Percentiles rank a stretch among this genome's conserved stretches.
Conservation (phyloP, 2,888 invertebrate genomes). For the Tachina fera region DNA sequence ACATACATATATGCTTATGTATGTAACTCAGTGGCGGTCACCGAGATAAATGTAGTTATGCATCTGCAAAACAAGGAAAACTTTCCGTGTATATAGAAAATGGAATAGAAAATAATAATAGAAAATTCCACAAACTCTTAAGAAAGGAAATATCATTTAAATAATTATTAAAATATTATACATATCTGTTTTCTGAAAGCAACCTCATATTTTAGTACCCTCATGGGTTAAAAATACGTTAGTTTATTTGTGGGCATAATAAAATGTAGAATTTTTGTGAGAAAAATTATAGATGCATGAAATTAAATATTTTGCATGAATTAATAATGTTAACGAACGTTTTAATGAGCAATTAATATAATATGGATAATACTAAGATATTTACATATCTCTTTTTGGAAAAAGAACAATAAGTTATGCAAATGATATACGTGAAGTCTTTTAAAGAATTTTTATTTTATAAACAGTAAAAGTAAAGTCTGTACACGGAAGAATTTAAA, state of each 20-base stretch:
- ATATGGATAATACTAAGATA: neutral
- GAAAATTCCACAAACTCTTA: too few relatives aligned
- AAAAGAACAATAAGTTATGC: conserved; percentile 28
- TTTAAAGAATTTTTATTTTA: neutral
- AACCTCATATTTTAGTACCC: neutral
- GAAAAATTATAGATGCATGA: neutral
- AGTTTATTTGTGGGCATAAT: neutral
- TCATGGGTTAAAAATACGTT: conserved; percentile 23
- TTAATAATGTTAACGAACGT: conserved; percentile 55
- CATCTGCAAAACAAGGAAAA: too few relatives aligned
- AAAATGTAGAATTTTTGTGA: conserved; percentile 17
- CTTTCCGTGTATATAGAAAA: too few relatives aligned
- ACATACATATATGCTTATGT: too few relatives aligned
- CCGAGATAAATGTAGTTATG: too few relatives aligned
- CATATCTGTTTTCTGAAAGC: neutral
- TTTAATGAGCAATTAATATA: conserved; percentile 49
- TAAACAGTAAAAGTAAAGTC: conserved; percentile 47
- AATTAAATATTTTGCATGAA: conserved; percentile 46
- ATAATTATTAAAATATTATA: too few relatives aligned
- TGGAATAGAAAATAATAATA: too few relatives aligned
- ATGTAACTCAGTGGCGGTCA: too few relatives aligned
- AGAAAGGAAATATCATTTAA: neutral
- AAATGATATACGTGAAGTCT: neutral
- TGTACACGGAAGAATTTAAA: neutral
- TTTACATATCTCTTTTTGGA: neutral